Percentiles rank a stretch among this genome's conserved stretches.
Conservation (phyloP, 2,888 invertebrate genomes). For the Chloroclysta siterata region DNA sequence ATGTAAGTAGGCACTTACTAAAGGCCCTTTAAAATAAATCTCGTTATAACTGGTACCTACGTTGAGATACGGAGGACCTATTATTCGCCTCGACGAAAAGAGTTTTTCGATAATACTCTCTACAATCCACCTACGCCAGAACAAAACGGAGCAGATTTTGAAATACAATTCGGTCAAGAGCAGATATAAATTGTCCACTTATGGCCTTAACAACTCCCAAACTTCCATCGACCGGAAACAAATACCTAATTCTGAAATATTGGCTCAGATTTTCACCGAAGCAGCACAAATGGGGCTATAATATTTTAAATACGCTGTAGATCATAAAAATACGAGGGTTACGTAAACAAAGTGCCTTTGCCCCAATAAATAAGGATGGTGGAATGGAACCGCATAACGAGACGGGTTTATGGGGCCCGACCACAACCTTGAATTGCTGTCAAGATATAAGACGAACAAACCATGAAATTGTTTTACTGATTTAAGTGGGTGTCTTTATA, state of each 20-base stretch:
- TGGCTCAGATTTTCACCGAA: slow-evolving; percentile 43
- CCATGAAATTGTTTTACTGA: slow-evolving; percentile 37
- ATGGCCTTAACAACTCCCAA: slow-evolving; percentile 35
- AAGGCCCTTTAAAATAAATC: slow-evolving; percentile 8
- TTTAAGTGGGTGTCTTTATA: slow-evolving; percentile 19
- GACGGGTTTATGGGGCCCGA: slow-evolving; percentile 42
- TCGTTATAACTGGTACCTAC: neutral
- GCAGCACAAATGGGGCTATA: slow-evolving; percentile 50
- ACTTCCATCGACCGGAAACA: slow-evolving; percentile 35
- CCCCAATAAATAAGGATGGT: slow-evolving; percentile 59
- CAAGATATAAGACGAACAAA: slow-evolving; percentile 39
- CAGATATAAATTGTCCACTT: slow-evolving; percentile 40
- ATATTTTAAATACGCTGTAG: slow-evolving; percentile 58
- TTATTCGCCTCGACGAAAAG: slow-evolving; percentile 6
- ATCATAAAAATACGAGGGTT: slow-evolving; percentile 61
- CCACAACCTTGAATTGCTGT: slow-evolving; percentile 42
- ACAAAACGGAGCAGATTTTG: slow-evolving; percentile 27
- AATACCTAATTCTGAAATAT: slow-evolving; percentile 40
- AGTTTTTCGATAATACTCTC: slow-evolving; percentile 8
- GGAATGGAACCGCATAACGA: slow-evolving; percentile 49
- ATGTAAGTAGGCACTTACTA: neutral
- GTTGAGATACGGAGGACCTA: no score
- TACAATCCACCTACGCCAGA: slow-evolving; percentile 8
- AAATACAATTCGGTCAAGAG: slow-evolving; percentile 28
- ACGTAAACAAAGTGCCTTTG: slow-evolving; percentile 59